Percentiles rank a stretch among this genome's conserved stretches.
phyloP scores from a whole-genome alignment of 2,113 vertebrate genomes.

The Dicaeum eximium region DNA sequence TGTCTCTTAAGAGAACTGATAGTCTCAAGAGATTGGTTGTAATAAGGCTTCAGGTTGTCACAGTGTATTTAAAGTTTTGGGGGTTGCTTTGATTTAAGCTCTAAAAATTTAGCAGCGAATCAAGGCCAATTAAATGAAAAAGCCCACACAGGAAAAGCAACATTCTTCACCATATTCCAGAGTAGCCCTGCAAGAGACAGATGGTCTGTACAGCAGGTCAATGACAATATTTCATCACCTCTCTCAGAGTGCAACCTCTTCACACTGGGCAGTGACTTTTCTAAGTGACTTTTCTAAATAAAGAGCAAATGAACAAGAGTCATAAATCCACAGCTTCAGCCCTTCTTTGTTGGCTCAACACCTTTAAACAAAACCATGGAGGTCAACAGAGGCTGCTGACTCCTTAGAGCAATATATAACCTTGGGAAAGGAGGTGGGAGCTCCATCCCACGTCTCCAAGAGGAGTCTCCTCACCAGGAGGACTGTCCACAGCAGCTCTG shows the following conservation, averaged over 20 bases:
- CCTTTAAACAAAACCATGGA: background rate
- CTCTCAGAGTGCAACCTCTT: background rate
- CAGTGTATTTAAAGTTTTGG: background rate
- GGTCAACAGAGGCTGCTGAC: background rate
- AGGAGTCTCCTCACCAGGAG: background rate
- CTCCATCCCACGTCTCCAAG: background rate
- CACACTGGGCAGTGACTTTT: background rate
- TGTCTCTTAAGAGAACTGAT: background rate
- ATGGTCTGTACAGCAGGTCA: conserved; percentile 33
- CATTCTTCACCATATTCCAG: background rate
- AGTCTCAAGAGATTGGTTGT: background rate
- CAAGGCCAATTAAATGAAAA: background rate
- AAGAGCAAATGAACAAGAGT: background rate
- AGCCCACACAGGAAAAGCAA: background rate
- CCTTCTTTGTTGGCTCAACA: background rate
- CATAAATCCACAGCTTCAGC: background rate
- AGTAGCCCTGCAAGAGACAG: conserved; percentile 21
- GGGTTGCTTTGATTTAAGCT: background rate
- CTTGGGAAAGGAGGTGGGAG: background rate
- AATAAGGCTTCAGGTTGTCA: background rate
- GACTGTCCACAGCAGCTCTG: background rate
- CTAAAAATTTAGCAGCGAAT: background rate
- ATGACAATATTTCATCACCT: conserved; percentile 39
- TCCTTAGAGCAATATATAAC: background rate
- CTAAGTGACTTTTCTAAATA: conserved; percentile 34